Base-by-base conservation (phyloP, 2,888 invertebrate species). In the Polyommatus icarus region DNA sequence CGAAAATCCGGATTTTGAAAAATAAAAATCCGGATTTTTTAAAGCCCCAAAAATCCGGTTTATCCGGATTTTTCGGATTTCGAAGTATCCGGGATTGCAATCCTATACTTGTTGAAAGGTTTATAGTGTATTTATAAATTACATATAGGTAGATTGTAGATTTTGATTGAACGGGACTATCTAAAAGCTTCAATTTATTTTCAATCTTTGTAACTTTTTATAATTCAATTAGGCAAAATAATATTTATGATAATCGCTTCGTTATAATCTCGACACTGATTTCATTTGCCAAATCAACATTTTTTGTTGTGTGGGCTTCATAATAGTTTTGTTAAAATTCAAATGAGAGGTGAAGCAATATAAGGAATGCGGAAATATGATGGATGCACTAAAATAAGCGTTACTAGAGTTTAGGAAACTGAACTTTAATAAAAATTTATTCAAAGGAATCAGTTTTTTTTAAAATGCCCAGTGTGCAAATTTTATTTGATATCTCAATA, bases 291-390 rank as follows among this genome's bases (percentile, higher is more conserved):
- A 54, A 75, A 75, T 75, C 29, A 75, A 75, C 29, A 50, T 75
- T 54, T 50, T 73, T 75, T 54, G 54, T 54, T 75, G 50, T 75
- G 75, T 75, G 54, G 75, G 75, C 18, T n/a, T 54, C 50, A 75
- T 50, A 54, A 75, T 75, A 54, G 75, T 18, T 75, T 75, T 29
- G 75, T 75, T 54, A 75, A 54, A 54, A 50, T 75, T 75, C 75
- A 75, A 75, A 75, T 50, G 20, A 73, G 73, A 29, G 12, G 73
- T 73, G 73, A 73, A 73, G 73, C 73, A 75, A 75, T 18, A 75
- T 0, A 6, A 54, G 29, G 75, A 54, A 75, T 75, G 75, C 75
- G 75, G 75, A 75, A 75, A 75, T 50, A 75, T 75, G 4, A 46
- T 20, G 75, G 50, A 20, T 46, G 72, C 73, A 50, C n/a, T 73